Percentiles rank a stretch among this genome's conserved stretches.
These are phyloP conservation scores for Nemoura dubitans DNA, from an alignment of 2,888 invertebrate genomes.

Conservation along the genomic window DNA sequence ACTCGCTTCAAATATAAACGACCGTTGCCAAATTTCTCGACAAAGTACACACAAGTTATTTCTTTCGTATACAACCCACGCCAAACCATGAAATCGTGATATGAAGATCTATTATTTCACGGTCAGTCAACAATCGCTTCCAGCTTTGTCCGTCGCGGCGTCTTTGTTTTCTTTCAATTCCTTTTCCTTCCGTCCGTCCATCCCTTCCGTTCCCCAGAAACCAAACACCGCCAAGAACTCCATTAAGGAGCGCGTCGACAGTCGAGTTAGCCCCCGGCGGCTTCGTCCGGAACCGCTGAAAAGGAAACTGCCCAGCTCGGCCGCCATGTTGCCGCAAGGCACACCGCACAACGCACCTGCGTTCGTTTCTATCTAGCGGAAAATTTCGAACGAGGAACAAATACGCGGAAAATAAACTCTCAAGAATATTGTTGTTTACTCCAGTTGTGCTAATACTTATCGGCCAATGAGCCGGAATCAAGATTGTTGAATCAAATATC, in stretches of 20 bases:
- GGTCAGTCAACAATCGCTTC: slow-evolving; percentile 3
- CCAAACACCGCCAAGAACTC: slow-evolving; percentile 4
- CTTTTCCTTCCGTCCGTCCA: neutral
- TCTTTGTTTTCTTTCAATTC: slow-evolving; percentile 12
- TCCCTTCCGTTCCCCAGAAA: neutral
- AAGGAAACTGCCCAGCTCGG: neutral
- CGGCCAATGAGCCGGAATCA: no score
- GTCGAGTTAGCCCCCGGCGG: neutral
- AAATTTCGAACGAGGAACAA: neutral
- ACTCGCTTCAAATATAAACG: no score
- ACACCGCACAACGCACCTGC: no score
- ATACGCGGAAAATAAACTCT: neutral
- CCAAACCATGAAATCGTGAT: no score
- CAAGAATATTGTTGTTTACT: neutral
- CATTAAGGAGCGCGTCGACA: neutral
- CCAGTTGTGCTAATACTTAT: neutral
- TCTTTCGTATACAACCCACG: no score
- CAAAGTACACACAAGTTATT: neutral
- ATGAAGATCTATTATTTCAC: neutral
- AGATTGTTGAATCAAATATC: no score
- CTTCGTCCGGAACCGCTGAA: neutral
- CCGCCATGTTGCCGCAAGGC: neutral
- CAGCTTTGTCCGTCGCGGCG: neutral
- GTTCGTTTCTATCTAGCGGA: no score
- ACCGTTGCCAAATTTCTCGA: neutral